A percentile compares a stretch with the other conserved stretches of the same genome.
Evolutionary conservation across 2,888 invertebrate genomes (phyloP).

Genomic region (Phytoseiulus persimilis): DNA sequence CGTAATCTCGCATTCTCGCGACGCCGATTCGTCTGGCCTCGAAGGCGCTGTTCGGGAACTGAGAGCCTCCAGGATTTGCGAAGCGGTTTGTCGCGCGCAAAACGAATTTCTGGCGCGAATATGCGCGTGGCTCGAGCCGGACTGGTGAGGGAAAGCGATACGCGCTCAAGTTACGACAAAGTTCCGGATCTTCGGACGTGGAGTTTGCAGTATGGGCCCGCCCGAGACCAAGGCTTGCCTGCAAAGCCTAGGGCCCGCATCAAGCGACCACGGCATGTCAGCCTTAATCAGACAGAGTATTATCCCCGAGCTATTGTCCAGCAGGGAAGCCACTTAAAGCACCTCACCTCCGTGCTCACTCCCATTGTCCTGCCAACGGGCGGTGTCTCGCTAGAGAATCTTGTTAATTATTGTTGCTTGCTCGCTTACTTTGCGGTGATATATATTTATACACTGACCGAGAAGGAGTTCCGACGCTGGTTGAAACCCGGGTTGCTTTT

Average conservation of each 20-base stretch:
- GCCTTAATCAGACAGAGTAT: not conserved
- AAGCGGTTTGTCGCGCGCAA: no score
- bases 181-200: not conserved
- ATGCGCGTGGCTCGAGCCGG: no score
- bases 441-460: not conserved
- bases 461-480: not conserved
- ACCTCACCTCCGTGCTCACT: not conserved
- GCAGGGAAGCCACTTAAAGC: not conserved
- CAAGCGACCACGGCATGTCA: not conserved
- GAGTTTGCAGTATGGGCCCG: not conserved
- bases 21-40: no score
- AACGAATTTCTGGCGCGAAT: no score
- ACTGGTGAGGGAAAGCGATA: no score
- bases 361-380: not conserved
- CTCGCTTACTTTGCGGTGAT: not conserved
- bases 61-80: no score
- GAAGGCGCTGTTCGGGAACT: no score
- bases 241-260: not conserved
- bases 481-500: not conserved
- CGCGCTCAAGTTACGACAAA: not conserved
- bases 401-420: not conserved
- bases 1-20: no score
- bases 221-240: not conserved
- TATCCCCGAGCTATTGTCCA: not conserved
- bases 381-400: not conserved